phyloP scores from a whole-genome alignment of 2,888 invertebrate species.

The Acronicta alni region DNA sequence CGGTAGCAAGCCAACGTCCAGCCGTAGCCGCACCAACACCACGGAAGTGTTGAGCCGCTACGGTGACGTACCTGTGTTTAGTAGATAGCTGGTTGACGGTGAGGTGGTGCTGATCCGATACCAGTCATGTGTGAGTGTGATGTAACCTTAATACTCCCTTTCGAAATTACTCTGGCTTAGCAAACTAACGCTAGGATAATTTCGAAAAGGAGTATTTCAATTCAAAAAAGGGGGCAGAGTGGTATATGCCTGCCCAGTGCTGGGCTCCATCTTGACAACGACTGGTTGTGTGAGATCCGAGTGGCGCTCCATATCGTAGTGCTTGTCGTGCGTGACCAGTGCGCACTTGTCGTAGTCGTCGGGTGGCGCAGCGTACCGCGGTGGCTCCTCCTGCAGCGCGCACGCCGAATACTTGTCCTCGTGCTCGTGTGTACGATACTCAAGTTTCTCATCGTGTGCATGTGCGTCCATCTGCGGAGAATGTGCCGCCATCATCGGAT shows the following conservation, averaged over 20 bases:
- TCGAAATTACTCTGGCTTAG: slow-evolving; percentile 79
- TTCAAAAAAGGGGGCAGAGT: slow-evolving; percentile 94
- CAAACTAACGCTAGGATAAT: slow-evolving; percentile 74
- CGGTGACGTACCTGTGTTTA: too few species aligned
- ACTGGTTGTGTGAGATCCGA: slow-evolving; percentile 80
- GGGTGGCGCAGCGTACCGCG: slow-evolving; percentile 88
- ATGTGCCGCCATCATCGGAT: slow-evolving; percentile 91
- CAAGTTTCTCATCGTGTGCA: slow-evolving; percentile 85
- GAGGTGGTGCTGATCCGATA: not conserved
- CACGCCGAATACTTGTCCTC: slow-evolving; percentile 85
- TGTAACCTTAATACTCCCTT: slow-evolving; percentile 81
- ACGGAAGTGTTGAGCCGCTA: too few species aligned
- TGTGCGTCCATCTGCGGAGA: slow-evolving; percentile 90
- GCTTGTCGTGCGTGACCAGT: slow-evolving; percentile 85
- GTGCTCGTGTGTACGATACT: slow-evolving; percentile 82
- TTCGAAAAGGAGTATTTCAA: slow-evolving; percentile 90
- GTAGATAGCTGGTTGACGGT: not conserved
- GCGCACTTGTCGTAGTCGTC: slow-evolving; percentile 91
- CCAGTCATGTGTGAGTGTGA: not conserved
- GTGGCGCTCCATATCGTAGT: slow-evolving; percentile 84
- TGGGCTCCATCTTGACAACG: slow-evolving; percentile 90
- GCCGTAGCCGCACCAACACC: too few species aligned
- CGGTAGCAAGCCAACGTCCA: too few species aligned
- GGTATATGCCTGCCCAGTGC: slow-evolving; percentile 89
- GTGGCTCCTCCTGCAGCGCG: slow-evolving; percentile 84